These are phyloP conservation scores for Xenentodon cancila DNA, from an alignment of 2,797 vertebrate genomes.

Conservation along the genomic window DNA sequence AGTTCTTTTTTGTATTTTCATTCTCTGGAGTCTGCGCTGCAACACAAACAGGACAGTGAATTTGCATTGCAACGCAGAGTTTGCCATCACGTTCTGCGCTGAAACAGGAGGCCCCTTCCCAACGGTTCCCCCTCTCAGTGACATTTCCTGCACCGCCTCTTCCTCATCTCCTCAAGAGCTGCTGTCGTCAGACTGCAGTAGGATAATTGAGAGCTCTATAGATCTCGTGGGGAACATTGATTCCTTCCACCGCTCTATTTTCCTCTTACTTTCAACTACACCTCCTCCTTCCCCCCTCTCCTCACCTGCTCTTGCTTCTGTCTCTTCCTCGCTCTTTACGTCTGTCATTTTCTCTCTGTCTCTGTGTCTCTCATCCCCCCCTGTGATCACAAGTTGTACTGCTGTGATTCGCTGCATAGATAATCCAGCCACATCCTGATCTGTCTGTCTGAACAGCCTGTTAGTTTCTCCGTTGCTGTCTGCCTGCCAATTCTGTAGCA, in stretches of 20 bases:
- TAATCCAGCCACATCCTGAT: constrained; percentile 68
- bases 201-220: constrained; percentile 80
- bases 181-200: constrained; percentile 69
- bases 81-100: constrained; percentile 44
- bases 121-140: constrained; percentile 2
- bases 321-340: constrained; percentile 17
- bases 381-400: constrained; percentile 69
- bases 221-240: constrained; percentile 73
- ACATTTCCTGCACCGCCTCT: constrained; percentile 34
- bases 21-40: constrained; percentile 47
- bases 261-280: constrained; percentile 53
- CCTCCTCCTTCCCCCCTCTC: constrained; percentile 27
- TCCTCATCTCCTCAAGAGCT: constrained; percentile 66
- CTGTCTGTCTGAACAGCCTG: constrained; percentile 62
- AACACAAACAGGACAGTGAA: constrained; percentile 63
- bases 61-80: constrained; percentile 61
- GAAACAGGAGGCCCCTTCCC: constrained; percentile 40
- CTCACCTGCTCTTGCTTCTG: constrained; percentile 39
- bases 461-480: constrained; percentile 31
- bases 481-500: constrained; percentile 17
- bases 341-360: constrained; percentile 42
- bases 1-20: constrained; percentile 41
- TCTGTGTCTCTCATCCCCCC: constrained; percentile 38
- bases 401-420: constrained; percentile 69
- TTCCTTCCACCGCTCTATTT: constrained; percentile 64